Conservation (phyloP, 2,888 invertebrate species). For the Caenorhabditis imperialis region DNA sequence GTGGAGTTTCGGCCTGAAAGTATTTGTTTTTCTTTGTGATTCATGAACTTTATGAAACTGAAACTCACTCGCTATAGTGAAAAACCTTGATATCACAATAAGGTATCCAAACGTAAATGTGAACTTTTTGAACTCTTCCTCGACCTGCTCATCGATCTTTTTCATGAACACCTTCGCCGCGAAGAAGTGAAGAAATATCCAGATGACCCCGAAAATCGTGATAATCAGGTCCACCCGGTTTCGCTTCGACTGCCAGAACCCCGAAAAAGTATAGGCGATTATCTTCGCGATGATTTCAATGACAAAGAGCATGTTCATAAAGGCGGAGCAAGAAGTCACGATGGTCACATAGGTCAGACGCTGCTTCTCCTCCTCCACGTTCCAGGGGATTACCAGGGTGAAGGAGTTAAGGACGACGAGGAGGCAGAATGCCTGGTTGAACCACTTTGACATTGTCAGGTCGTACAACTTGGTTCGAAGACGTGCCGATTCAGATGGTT, state of each 20-base stretch:
- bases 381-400: constrained; percentile 83
- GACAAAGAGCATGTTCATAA: constrained; percentile 92
- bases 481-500: constrained; percentile 84
- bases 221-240: constrained; percentile 98
- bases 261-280: constrained; percentile 95
- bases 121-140: constrained; percentile 83
- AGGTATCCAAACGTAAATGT: constrained; percentile 97
- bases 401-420: constrained; percentile 94
- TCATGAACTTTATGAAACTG: no score
- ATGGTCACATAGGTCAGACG: constrained; percentile 84
- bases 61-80: constrained; percentile 93
- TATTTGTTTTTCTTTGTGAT: no score
- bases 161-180: constrained; percentile 69
- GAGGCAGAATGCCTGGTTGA: constrained; percentile 89
- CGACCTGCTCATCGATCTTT: constrained; percentile 49
- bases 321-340: constrained; percentile 89
- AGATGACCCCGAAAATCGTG: constrained; percentile 90
- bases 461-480: constrained; percentile 96
- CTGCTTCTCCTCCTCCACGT: constrained; percentile 81
- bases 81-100: constrained; percentile 96
- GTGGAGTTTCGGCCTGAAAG: constrained; percentile 83
- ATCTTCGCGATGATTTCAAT: constrained; percentile 97
- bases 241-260: constrained; percentile 97
- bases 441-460: constrained; percentile 94
- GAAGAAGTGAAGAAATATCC: constrained; percentile 87